Evolutionary conservation across 2,113 vertebrate genomes (phyloP), one percentile per base, ranked within the genome.

Genomic region (Ophthalmolycus amberensis): DNA sequence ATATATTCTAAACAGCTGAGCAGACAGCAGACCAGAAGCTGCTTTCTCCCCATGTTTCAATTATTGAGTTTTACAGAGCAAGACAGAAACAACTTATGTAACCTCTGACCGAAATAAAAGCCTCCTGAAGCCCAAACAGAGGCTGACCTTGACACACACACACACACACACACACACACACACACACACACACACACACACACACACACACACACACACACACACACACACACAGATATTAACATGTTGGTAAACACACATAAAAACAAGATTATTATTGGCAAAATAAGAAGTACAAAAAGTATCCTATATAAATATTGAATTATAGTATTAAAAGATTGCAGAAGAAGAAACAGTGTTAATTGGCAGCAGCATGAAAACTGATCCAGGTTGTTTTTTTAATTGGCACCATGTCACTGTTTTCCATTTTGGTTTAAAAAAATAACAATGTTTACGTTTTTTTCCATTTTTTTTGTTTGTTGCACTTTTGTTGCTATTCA

Each of bases 401-500:
- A 66, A 29, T 29, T 59, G 18, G 44, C 60, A 67, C 46, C 56
- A 20, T 73, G 70, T 85, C 69, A 66, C 44, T 27, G 42, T 79
- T 56, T 59, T 42, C 20, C 46, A 54, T 62, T 83, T 64, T 27
- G 62, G 7, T 83, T 88, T 87, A 80, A 75, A 78, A 77, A 81
- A 77, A 82, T 69, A 46, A 32, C 25, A 16, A 16, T 46, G 20
- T 52, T 52, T 27, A 20, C 10, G 11, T 52, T 29, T 22, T 77
- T 25, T 46, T 71, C 79, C 75, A 54, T 82, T 71, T 56, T 82
- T 70, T 77, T 80, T 82, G 78, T 77, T 77, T 90, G 91, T 93
- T 91, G 90, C 93, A 94, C 94, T 92, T 91, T 88, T 90, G 88
- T 91, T 71, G 77, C 83, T 89, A 32, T 86, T 92, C 82, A 91